Conservation (phyloP, 37 sponge, comb jelly and placozoan species). For the Eunapius fragilis region DNA sequence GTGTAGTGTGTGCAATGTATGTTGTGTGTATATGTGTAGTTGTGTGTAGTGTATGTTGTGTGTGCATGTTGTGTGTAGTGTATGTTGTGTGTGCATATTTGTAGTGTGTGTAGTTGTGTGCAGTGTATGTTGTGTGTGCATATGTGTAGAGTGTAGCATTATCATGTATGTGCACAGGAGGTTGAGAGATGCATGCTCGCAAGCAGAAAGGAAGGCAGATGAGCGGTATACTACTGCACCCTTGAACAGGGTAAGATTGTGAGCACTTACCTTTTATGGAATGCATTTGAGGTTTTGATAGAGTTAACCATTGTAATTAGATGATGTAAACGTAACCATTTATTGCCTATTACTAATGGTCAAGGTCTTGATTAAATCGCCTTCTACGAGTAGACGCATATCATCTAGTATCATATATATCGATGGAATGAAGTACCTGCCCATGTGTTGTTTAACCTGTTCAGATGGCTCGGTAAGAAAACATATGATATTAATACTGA, state of each 20-base stretch:
- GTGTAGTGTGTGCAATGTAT: neutral
- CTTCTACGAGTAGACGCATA: no score
- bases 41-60: neutral
- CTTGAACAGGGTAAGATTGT: neutral
- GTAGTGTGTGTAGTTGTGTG: neutral
- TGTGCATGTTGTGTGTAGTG: constrained; percentile 5
- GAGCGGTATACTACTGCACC: neutral
- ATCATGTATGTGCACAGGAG: neutral
- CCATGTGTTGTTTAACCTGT: no score
- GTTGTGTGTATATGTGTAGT: constrained; percentile 30
- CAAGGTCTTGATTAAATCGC: no score
- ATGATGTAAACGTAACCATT: no score
- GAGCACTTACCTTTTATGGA: neutral
- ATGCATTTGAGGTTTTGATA: neutral
- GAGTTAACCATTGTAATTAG: neutral
- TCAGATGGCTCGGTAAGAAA: no score
- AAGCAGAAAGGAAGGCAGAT: neutral
- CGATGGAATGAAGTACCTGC: no score
- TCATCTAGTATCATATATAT: no score
- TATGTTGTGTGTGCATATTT: neutral
- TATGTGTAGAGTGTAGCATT: neutral
- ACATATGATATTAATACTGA: no score
- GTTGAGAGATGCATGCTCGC: neutral
- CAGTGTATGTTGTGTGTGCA: neutral
- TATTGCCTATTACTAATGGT: no score